phyloP scores from a whole-genome alignment of 2,888 invertebrate species.

The Drosophila quinaria region DNA sequence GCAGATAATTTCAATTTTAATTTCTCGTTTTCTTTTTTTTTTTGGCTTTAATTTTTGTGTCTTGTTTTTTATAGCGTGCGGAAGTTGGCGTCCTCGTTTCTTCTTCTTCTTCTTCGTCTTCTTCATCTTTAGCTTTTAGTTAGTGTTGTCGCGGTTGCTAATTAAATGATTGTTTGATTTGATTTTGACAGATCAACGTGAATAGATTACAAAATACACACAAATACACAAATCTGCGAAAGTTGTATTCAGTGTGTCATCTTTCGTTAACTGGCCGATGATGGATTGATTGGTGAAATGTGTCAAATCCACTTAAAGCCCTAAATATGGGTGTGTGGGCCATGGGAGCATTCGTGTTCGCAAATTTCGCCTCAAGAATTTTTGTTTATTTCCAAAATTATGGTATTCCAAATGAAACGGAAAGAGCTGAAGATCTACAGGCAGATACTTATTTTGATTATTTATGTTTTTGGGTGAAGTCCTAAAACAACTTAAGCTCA shows the following conservation, averaged over 20 bases:
- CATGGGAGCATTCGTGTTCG: constrained; percentile 8
- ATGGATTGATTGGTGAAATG: constrained; percentile 59
- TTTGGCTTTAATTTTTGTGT: constrained; percentile 5
- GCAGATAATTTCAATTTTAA: constrained; percentile 37
- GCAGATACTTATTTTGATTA: not conserved
- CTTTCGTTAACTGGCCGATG: constrained; percentile 30
- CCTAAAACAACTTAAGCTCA: too few relatives aligned
- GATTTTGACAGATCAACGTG: constrained; percentile 59
- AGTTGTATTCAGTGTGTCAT: constrained; percentile 38
- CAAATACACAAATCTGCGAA: constrained; percentile 38
- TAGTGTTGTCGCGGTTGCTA: constrained; percentile 30
- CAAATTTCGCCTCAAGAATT: constrained; percentile 17
- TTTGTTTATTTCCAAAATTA: not conserved
- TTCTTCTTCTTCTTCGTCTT: constrained; percentile 12
- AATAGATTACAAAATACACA: constrained; percentile 36
- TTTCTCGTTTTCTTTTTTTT: constrained; percentile 20
- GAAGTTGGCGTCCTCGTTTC: constrained; percentile 55
- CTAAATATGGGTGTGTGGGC: constrained; percentile 24
- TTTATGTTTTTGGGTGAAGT: not conserved
- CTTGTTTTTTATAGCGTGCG: constrained; percentile 43
- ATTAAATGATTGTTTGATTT: constrained; percentile 63
- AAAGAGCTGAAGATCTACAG: not conserved
- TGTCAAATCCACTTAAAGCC: constrained; percentile 41
- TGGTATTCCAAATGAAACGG: not conserved
- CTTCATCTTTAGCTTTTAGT: constrained; percentile 12